A percentile compares a stretch with the other conserved stretches of the same genome.
phyloP scores from a whole-genome alignment of 2,797 vertebrate genomes.

The Xenops minutus region DNA sequence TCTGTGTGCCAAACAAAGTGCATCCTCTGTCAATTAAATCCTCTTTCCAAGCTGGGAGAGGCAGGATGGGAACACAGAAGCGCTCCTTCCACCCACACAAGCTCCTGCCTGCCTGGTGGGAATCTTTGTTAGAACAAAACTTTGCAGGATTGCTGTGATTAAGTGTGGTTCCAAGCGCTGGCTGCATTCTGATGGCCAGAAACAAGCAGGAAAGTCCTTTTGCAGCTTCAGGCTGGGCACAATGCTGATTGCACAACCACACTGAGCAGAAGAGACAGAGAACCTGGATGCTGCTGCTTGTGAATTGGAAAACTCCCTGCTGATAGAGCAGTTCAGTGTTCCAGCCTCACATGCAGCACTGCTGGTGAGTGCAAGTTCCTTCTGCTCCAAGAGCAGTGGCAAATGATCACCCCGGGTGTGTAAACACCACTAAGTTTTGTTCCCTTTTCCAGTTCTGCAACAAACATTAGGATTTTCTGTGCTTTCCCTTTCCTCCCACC shows the following conservation, averaged over 20 bases:
- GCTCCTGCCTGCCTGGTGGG: background rate
- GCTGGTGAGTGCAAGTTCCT: rapidly evolving
- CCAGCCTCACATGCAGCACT: background rate
- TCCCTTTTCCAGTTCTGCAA: background rate
- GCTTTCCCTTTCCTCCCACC: background rate
- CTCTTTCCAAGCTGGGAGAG: background rate
- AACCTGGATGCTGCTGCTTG: background rate
- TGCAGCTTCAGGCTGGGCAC: rapidly evolving
- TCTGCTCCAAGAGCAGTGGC: background rate
- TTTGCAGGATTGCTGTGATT: background rate
- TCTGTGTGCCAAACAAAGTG: background rate
- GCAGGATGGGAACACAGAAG: background rate
- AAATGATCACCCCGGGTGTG: rapidly evolving
- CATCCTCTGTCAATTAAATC: background rate
- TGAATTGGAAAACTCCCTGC: background rate
- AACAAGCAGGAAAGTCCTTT: rapidly evolving
- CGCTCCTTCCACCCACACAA: background rate
- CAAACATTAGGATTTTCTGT: background rate
- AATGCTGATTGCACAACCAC: background rate
- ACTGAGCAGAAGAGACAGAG: background rate
- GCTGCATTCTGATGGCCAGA: background rate
- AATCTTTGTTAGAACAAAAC: background rate
- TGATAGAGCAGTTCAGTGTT: background rate
- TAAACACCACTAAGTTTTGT: rapidly evolving
- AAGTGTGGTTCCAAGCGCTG: rapidly evolving